Base-by-base conservation (phyloP, 1,140 invertebrate genomes). In the Zaprionus kolodkinae region DNA sequence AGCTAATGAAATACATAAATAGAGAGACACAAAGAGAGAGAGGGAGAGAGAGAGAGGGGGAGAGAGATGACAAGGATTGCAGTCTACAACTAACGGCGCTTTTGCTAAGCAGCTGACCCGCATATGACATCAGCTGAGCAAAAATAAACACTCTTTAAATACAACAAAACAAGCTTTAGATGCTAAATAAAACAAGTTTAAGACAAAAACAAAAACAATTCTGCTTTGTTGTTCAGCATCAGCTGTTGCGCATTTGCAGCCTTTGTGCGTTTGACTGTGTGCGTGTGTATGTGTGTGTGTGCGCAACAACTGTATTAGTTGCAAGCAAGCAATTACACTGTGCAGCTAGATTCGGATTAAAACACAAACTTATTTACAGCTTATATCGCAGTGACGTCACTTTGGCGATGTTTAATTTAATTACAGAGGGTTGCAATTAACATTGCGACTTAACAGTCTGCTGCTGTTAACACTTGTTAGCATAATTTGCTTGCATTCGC, bases 101-200 rank as follows among this genome's bases (percentile, higher is more conserved):
- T 52, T 52, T 48, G 17, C 36, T 43, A 57, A 30, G 54, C 10
- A 55, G 35, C 21, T 67, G 60, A 73, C 35, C 71, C 13, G 36
- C 48, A 54, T 33, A 87, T 88, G 84, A 88, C 84, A 88, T 88
- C 84, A 88, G 84, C 84, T 87, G 85, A 67, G 27, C 56, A n/a
- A 88, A 88, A 88, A 88, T 80, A 79, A 69, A 57, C 45, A 59
- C 57, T 43, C 27, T 33, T 27, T 62, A n/a, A 55, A 52, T 67
- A 71, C 36, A 55, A 59, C 15, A 62, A 69, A 59, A 68, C 27
- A 48, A 65, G 17, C 59, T 65, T 36, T 27, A 65, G 69, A 61
- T 54, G 21, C 21, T 21, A 68, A 76, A 61, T 35, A n/a, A 66
- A 83, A 86, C 84, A 65, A 78, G 84, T 88, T 86, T 76, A 64